Conservation (phyloP, 2,888 invertebrate species). For the Esperia sulphurella region DNA sequence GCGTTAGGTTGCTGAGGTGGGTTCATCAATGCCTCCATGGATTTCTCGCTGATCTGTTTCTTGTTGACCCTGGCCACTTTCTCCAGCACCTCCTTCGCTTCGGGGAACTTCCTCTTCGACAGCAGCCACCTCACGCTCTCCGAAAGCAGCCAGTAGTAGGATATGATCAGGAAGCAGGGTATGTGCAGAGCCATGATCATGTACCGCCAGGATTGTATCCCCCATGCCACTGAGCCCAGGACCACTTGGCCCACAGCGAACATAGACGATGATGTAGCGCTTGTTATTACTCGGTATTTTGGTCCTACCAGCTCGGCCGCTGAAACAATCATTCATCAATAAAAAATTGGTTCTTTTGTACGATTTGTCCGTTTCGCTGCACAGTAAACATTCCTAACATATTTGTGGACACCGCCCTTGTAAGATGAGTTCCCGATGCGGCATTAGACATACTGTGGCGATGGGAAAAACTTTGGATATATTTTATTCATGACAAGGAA, state of each 20-base stretch:
- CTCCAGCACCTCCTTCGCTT: slow-evolving; percentile 76
- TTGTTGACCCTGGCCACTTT: slow-evolving; percentile 64
- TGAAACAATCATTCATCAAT: slow-evolving; percentile 25
- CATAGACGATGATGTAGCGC: slow-evolving; percentile 80
- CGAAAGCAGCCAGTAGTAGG: slow-evolving; percentile 81
- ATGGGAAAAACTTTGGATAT: no score
- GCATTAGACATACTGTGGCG: no score
- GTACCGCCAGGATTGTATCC: slow-evolving; percentile 80
- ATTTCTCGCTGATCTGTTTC: slow-evolving; percentile 17
- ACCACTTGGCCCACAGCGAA: slow-evolving; percentile 82
- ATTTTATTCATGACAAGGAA: neutral
- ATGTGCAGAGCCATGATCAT: slow-evolving; percentile 80
- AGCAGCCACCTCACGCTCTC: slow-evolving; percentile 85
- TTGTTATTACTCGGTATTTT: slow-evolving; percentile 80
- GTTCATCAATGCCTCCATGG: slow-evolving; percentile 14
- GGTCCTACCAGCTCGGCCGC: slow-evolving; percentile 85
- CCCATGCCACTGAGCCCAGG: slow-evolving; percentile 81
- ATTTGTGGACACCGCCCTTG: no score
- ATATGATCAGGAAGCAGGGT: slow-evolving; percentile 80
- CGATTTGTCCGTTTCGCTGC: no score
- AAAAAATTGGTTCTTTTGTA: no score
- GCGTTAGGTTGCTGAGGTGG: slow-evolving; percentile 30
- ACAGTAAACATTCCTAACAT: no score
- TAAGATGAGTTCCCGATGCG: no score
- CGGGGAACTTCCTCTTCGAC: slow-evolving; percentile 77